Evolutionary conservation across 2,888 invertebrate species (phyloP).

Genomic region (Melieria picta): DNA sequence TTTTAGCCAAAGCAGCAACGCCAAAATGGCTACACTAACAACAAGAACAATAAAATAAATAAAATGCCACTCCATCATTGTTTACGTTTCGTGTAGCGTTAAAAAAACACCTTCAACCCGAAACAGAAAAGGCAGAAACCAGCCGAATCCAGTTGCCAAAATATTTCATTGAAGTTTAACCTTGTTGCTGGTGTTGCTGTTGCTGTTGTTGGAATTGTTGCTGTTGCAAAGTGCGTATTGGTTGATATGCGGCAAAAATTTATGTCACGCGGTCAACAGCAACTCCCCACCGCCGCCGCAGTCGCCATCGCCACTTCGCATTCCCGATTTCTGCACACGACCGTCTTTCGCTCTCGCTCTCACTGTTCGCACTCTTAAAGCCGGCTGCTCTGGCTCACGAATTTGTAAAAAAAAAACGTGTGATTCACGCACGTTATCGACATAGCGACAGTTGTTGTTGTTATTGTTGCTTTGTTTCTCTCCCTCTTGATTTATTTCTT

Average conservation of each 20-base stretch:
- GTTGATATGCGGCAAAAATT: not conserved
- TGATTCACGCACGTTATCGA: not conserved
- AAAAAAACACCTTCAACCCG: not conserved
- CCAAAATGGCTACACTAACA: not conserved
- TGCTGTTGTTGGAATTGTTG: not conserved
- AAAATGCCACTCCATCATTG: conserved; percentile 7
- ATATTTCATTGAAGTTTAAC: too few species aligned
- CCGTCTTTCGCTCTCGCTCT: not conserved
- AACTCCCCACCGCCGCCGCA: not conserved
- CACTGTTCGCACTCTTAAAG: not conserved
- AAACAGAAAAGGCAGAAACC: too few species aligned
- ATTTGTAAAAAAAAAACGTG: too few species aligned
- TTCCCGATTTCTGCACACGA: not conserved
- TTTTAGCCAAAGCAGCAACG: not conserved
- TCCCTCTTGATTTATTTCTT: not conserved
- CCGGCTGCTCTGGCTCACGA: not conserved
- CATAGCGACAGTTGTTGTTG: conserved; percentile 16
- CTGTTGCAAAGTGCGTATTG: conserved; percentile 29
- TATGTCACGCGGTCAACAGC: conserved; percentile 28
- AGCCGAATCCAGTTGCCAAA: too few species aligned
- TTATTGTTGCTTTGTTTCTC: conserved; percentile 35
- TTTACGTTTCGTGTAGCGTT: conserved; percentile 16
- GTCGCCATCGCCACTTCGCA: too few species aligned
- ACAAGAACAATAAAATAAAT: not conserved
- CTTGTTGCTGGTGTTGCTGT: not conserved